A percentile compares a stretch with the other conserved stretches of the same genome.
These are phyloP conservation scores for Sesamia inferens DNA, from an alignment of 2,888 invertebrate species.

Conservation along the genomic window DNA sequence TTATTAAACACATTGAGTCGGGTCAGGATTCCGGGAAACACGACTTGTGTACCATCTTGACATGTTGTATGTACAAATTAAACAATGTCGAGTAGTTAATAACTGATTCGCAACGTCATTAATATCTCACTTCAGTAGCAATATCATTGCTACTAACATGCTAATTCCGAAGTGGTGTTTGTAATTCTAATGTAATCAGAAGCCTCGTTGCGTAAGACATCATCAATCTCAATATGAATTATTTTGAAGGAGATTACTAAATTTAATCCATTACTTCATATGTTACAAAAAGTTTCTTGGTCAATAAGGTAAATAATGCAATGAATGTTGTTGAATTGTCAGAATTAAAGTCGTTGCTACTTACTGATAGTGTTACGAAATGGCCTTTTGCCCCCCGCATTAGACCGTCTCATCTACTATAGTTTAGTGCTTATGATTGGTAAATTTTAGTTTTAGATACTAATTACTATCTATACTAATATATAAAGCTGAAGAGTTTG, in stretches of 20 bases:
- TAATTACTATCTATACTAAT: too few relatives aligned
- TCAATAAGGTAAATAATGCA: not conserved
- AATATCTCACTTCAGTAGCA: constrained; percentile 7
- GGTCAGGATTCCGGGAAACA: constrained; percentile 28
- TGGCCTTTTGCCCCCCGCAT: not conserved
- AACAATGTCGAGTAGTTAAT: constrained; percentile 10
- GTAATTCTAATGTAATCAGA: constrained; percentile 17
- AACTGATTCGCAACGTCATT: constrained; percentile 13
- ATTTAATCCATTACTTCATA: not conserved
- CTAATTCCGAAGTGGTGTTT: constrained; percentile 3
- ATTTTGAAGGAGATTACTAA: not conserved
- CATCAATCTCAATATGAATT: not conserved
- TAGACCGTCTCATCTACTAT: not conserved
- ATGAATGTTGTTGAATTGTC: not conserved
- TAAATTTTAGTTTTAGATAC: not conserved
- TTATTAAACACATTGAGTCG: constrained; percentile 21
- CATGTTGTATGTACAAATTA: not conserved
- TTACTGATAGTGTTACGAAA: not conserved
- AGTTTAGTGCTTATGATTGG: not conserved
- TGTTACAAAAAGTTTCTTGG: not conserved
- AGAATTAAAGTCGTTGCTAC: not conserved
- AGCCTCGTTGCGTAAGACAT: not conserved
- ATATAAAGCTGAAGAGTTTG: too few relatives aligned
- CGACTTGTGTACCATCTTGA: constrained; percentile 3
- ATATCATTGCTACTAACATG: constrained; percentile 3